Base-by-base conservation (phyloP, 2,113 vertebrate species). In the Dinomys branickii region DNA sequence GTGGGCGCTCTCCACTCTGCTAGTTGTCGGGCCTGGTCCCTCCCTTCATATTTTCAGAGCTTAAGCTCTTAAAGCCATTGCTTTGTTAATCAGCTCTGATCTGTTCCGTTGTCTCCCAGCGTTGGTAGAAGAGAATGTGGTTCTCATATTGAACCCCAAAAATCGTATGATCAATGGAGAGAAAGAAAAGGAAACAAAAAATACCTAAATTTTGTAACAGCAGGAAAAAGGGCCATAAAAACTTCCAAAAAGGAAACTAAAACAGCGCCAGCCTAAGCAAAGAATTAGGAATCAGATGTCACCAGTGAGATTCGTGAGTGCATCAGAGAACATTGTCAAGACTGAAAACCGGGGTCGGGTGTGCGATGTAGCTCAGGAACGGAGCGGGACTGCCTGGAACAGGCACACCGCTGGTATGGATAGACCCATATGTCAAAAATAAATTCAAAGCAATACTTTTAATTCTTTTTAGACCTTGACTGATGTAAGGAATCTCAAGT, bases 401-500 rank as follows among this genome's bases (percentile, higher is more conserved):
- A 4, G 11, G 6, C 4, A 44, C 5, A 28, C 44, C 8, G 26
- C 30, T 56, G 78, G 28, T 92, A 5, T 88, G 93, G 94, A 54
- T 63, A 92, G 69, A 77, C 85, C 24, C 35, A 13, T 28, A 12
- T 35, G 73, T 28, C 59, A 89, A 81, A 81, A 94, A 75, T 69
- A 56, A 88, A 82, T 26, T 77, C 90, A 91, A 95, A 96, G 56
- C 86, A 84, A 56, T 7, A 28, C 28, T 96, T 97, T 84, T 85
- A 90, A 97, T 85, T 97, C 6, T 91, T 97, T 95, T 98, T 97
- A 99, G 99, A 99, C 99, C 2, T 98, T 99, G 98, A 99, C 99
- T 50, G 99, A 99, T 97, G 99, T 99, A 91, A 98, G 99, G 92
- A 98, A 98, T 73, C 98, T 99, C 97, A 99, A 98, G 84, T 99